Base-by-base conservation (phyloP, 2,888 invertebrate species). In the Cryptocephalus moraei region DNA sequence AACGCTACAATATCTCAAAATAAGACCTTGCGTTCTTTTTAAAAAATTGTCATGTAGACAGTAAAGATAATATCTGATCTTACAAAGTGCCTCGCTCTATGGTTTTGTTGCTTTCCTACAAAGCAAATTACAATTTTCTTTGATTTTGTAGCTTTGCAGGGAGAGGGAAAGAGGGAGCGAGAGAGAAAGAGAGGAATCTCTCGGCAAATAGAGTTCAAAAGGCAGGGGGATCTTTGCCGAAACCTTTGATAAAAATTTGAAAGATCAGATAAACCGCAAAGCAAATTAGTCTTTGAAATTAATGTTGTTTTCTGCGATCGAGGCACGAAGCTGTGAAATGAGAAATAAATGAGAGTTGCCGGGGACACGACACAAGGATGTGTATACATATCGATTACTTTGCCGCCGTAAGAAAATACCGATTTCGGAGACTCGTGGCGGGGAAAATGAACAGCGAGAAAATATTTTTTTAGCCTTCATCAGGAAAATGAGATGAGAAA, bases 81-180 rank as follows among this genome's bases (percentile, higher is more conserved):
- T 36, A 43, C 13, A 43, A 43, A 33, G 36, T 43, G 33, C 33
- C 33, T 36, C 11, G 43, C 22, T 22, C 13, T 36, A 9, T 43
- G 33, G 43, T 43, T 43, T 33, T 33, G 36, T 43, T 43, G 36
- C 43, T 34, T 43, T 33, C 12, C 8, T 43, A 43, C 22, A 33
- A 33, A 43, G 43, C 22, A 43, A 33, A 43, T 43, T 43, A 43
- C 13, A 14, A 33, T 33, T 33, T 43, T 33, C 43, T 43, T 43
- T 43, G 43, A 43, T 33, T 43, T 43, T 10, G n/a, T 8, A 43
- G 9, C 33, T 32, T 33, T 33, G 43, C 36, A 36, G 13, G 13
- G 12, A 43, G 10, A 36, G 22, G 22, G 22, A 22, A 22, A 22
- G 22, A 22, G 22, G 6, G 22, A 22, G 22, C 22, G 22, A 22